phyloP scores from a whole-genome alignment of 2,113 vertebrate species.

The Piaya cayana region DNA sequence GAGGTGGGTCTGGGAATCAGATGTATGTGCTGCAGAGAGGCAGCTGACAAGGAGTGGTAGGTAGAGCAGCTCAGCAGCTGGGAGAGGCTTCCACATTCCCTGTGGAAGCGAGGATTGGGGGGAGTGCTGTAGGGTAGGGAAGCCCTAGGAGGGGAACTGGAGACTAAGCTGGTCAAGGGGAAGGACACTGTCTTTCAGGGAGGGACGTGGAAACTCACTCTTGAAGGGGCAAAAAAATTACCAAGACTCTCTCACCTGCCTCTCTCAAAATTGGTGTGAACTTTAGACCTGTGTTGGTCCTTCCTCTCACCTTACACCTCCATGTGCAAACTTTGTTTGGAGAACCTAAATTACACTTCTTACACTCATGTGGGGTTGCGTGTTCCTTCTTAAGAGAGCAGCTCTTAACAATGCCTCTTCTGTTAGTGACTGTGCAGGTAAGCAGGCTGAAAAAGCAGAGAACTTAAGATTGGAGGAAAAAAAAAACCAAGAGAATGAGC shows the following conservation, averaged over 20 bases:
- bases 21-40: background rate
- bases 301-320: background rate
- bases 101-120: background rate
- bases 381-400: background rate
- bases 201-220: background rate
- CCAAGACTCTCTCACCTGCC: background rate
- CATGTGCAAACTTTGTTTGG: background rate
- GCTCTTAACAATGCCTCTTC: background rate
- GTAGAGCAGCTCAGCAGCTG: slow-evolving; percentile 47
- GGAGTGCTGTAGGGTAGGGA: background rate
- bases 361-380: fast-evolving
- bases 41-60: slow-evolving; percentile 49
- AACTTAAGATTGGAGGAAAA: fast-evolving
- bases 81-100: slow-evolving; percentile 20
- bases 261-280: background rate
- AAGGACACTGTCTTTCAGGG: background rate
- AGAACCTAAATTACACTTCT: background rate
- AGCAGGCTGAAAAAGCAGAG: background rate
- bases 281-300: background rate
- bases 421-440: background rate
- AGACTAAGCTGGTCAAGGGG: background rate
- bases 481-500: background rate
- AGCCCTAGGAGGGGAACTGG: background rate
- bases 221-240: background rate
- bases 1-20: slow-evolving; percentile 36